Base-by-base conservation (phyloP, 30 jellyfish, hydroid and myxozoan species). In the Phacellophora camtschatica region DNA sequence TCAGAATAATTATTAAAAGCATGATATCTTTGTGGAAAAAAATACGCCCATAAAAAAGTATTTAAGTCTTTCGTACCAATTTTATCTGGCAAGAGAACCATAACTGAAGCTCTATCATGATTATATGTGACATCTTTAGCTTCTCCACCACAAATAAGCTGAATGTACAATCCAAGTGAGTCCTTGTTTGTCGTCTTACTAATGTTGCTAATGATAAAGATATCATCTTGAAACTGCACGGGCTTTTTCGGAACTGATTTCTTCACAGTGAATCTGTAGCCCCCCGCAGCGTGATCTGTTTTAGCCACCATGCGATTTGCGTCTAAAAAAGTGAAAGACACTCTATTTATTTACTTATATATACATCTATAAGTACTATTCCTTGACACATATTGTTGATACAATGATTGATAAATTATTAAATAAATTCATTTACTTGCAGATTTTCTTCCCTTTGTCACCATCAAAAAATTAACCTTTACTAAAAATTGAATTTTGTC, bases 21-120 rank as follows among this genome's bases (percentile, higher is more conserved):
- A n/a, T n/a, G n/a, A n/a, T n/a, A n/a, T n/a, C n/a, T n/a, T n/a
- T n/a, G n/a, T n/a, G n/a, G n/a, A n/a, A n/a, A n/a, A n/a, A n/a
- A n/a, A n/a, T n/a, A n/a, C n/a, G n/a, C n/a, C n/a, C n/a, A n/a
- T n/a, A n/a, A n/a, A n/a, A n/a, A n/a, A n/a, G n/a, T n/a, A n/a
- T n/a, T n/a, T n/a, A n/a, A n/a, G n/a, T n/a, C n/a, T n/a, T n/a
- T 31, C 88, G 34, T 27, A 62, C 88, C 88, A 4, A 57, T 56
- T 30, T 75, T 45, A 22, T 30, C n/a, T 4, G 79, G 24, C 16
- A 56, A 31, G 2, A 39, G 15, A 35, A 59, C 57, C 77, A 75
- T 59, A 22, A 62, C 68, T 3, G 79, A 23, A 15, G 64, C 35
- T 39, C 46, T 75, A 41, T 71, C 74, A 32, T 71, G 66, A 31